Base-by-base conservation (phyloP, 2,888 invertebrate species). In the Drosophila testacea region DNA sequence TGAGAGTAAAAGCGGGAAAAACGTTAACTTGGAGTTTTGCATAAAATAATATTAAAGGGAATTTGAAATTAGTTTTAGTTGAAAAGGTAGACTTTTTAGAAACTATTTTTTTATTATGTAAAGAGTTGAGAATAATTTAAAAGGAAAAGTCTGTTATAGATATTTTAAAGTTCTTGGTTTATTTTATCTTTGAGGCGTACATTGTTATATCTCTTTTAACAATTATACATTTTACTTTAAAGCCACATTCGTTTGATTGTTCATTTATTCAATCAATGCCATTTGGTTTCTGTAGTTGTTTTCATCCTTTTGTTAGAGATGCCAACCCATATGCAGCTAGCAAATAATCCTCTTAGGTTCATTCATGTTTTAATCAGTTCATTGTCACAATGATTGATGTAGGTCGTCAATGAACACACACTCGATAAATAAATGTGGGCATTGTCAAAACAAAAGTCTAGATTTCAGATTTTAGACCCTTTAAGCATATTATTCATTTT, bases 351-450 rank as follows among this genome's bases (percentile, higher is more conserved):
- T 62, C 80, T 79, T 79, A 79, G 62, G 55, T 52, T 59, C 61
- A 44, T 69, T 69, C 79, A 66, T 79, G 76, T 70, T 79, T 79
- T 79, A 79, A 77, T 79, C 77, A 77, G 71, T 77, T 75, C 77
- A 77, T 75, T 77, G 77, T 76, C 71, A 63, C 51, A 46, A 66
- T 76, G 80, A 77, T 77, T 77, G 77, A 77, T 79, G 59, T 79
- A 79, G 77, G 77, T 77, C 77, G 47, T 48, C 39, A 44, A 13
- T 22, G 46, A 30, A 55, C 34, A 27, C 11, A 28, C 38, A 11
- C 7, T 22, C 28, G 3, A 22, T 22, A 39, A 34, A 47, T 62
- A 28, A 27, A 79, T 76, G 79, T 61, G 79, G 75, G 64, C 64
- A 56, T 51, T 74, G 75, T 73, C 63, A 74, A 68, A 74, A 67